Conservation (phyloP, 2,797 vertebrate species). For the Notoglanidium macrostoma region DNA sequence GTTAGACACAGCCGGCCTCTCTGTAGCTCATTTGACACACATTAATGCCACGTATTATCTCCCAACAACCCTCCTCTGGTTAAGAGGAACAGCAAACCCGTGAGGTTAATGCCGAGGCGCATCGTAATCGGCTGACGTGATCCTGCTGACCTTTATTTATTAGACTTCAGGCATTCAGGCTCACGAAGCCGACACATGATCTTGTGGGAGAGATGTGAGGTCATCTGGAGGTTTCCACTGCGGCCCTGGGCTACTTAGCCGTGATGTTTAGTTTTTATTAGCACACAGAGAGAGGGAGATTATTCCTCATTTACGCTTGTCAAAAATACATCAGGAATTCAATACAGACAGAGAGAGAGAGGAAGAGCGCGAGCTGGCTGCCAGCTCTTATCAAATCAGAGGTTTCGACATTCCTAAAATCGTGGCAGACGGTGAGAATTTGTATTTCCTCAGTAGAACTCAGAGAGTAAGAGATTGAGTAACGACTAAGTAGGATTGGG, state of each 20-base stretch:
- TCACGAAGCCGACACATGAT: slow-evolving; percentile 41
- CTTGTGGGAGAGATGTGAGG: slow-evolving; percentile 30
- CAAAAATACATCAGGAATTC: slow-evolving; percentile 15
- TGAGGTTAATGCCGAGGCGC: slow-evolving; percentile 34
- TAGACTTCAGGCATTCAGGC: slow-evolving; percentile 47
- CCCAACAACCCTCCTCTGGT: slow-evolving; percentile 30
- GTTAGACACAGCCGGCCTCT: slow-evolving; percentile 54
- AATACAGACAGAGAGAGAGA: not conserved
- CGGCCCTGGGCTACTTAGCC: slow-evolving; percentile 15
- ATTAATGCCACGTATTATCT: slow-evolving; percentile 56
- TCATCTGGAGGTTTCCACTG: slow-evolving; percentile 37
- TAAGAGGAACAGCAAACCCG: slow-evolving; percentile 24
- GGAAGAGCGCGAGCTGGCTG: not conserved
- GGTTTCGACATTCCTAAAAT: not conserved
- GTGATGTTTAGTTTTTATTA: slow-evolving; percentile 37
- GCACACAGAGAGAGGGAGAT: slow-evolving; percentile 15
- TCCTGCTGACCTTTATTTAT: slow-evolving; percentile 55
- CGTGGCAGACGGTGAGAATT: not conserved
- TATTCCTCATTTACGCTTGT: slow-evolving; percentile 21
- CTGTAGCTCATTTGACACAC: slow-evolving; percentile 45
- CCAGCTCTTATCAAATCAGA: slow-evolving; percentile 4
- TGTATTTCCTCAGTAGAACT: not conserved
- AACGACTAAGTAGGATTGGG: not conserved
- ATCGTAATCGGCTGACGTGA: slow-evolving; percentile 45
- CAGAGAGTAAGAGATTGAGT: not conserved